Evolutionary conservation across 1,140 invertebrate species (phyloP), one percentile per base, ranked within the genome.

Genomic region (Drosophila bocqueti): DNA sequence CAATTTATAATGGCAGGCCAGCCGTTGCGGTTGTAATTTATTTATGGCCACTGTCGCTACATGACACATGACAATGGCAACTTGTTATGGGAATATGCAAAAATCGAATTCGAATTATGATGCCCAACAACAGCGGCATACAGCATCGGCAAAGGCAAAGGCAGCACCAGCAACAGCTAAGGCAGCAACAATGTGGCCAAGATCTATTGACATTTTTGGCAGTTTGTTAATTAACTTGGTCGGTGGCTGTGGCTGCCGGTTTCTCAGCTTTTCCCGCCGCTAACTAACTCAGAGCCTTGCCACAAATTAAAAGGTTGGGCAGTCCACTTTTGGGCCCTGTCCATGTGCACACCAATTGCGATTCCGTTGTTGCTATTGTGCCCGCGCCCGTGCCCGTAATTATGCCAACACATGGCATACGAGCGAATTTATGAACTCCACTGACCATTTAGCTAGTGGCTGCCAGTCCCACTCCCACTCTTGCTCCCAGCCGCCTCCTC

Each of bases 201-300:
- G 67, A 74, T 74, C 76, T 72, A 86, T 86, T 87, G 86, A 91
- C 86, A 86, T 86, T 91, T 91, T 91, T 91, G 86, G 86, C 86
- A 91, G 86, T 91, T 91, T 86, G 86, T 91, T 91, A 91, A 91
- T 91, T 91, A 91, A 91, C 86, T 91, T 91, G 82, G 77, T 67
- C 55, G 60, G 75, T 81, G 54, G 54, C 24, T 67, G 62, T 67
- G 66, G 71, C 73, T 64, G 66, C 55, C 52, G 46, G 46, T 55
- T 76, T 47, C 50, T 55, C 61, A 57, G 71, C 57, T 65, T 72
- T 58, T 78, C 50, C 76, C 72, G 55, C 67, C 61, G 60, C 65
- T 86, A 86, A 83, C 80, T 83, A 83, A 83, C 80, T 79, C 69
- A 54, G 55, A 66, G 76, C 69, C 66, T 75, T 79, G 79, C 83